These are phyloP conservation scores for Pristionchus entomophagus DNA, from an alignment of 2,888 invertebrate genomes.

Conservation along the genomic window DNA sequence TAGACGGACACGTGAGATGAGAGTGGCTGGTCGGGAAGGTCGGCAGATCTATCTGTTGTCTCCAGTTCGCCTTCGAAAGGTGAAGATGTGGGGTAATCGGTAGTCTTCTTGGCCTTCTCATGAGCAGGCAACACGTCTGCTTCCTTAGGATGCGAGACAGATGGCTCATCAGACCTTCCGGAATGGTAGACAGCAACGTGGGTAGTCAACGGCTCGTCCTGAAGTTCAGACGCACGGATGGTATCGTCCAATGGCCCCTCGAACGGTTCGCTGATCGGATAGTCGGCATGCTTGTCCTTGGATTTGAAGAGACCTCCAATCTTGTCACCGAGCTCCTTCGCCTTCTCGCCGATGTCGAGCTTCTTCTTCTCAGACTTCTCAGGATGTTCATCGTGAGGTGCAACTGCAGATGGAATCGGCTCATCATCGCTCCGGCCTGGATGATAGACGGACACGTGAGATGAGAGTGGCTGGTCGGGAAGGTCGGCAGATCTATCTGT, in stretches of 20 bases:
- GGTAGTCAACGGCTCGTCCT: background rate
- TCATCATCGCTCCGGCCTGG: background rate
- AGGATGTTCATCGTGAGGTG: background rate
- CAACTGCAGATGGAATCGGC: background rate
- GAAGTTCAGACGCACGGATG: background rate
- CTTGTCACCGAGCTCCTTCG: conserved; percentile 3
- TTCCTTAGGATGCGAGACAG: background rate
- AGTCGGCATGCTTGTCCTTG: conserved; percentile 5
- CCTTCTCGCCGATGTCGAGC: conserved; percentile 13
- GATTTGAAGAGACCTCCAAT: background rate
- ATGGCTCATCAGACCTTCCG: background rate
- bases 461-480: background rate
- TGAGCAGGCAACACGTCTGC: background rate
- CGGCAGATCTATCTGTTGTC: background rate
- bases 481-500: background rate
- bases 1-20: background rate
- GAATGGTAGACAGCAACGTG: background rate
- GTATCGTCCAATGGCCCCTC: background rate
- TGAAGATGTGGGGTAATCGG: background rate
- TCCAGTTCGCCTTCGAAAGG: conserved; percentile 6
- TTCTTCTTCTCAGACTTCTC: conserved; percentile 27
- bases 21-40: background rate
- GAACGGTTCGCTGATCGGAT: background rate
- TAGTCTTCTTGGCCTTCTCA: background rate
- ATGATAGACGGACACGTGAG: conserved; percentile 33